Evolutionary conservation across 1,140 invertebrate species (phyloP).

Genomic region (Aphaenogaster floridana): DNA sequence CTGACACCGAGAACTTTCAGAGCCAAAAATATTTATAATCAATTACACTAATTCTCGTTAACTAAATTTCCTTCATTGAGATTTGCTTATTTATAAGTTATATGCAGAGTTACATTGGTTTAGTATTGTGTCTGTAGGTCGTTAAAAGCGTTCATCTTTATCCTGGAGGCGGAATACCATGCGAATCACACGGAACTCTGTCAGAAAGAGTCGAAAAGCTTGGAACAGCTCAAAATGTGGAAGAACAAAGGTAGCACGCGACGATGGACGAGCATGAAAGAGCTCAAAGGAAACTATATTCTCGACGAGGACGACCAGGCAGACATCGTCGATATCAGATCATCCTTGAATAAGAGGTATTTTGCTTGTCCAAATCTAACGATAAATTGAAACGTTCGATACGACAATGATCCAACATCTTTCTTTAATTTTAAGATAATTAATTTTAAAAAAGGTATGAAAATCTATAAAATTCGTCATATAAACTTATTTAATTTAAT

Average conservation of each 20-base stretch:
- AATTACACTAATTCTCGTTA: not conserved
- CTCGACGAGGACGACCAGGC: slow-evolving; percentile 70
- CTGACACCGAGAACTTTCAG: not conserved
- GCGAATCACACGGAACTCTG: slow-evolving; percentile 79
- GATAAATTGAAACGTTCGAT: not conserved
- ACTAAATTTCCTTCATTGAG: not conserved
- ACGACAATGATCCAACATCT: not conserved
- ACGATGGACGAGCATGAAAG: not conserved
- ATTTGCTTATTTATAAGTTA: not conserved
- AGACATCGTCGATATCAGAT: slow-evolving; percentile 76
- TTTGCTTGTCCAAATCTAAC: not conserved
- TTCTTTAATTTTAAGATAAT: slow-evolving; percentile 15
- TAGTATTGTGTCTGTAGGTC: slow-evolving; percentile 75
- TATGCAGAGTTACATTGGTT: not conserved
- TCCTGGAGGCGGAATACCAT: slow-evolving; percentile 82
- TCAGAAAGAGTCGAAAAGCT: slow-evolving; percentile 65
- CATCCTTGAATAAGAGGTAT: slow-evolving; percentile 81
- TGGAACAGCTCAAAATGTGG: slow-evolving; percentile 15
- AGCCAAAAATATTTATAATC: not conserved
- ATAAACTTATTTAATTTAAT: not conserved
- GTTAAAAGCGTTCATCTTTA: slow-evolving; percentile 82
- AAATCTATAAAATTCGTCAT: not conserved
- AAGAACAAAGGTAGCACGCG: slow-evolving; percentile 37
- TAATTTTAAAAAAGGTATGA: not conserved
- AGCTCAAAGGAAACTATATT: slow-evolving; percentile 81